Evolutionary conservation across 2,113 vertebrate genomes (phyloP).

Genomic region (Phalacrocorax brasilianus): DNA sequence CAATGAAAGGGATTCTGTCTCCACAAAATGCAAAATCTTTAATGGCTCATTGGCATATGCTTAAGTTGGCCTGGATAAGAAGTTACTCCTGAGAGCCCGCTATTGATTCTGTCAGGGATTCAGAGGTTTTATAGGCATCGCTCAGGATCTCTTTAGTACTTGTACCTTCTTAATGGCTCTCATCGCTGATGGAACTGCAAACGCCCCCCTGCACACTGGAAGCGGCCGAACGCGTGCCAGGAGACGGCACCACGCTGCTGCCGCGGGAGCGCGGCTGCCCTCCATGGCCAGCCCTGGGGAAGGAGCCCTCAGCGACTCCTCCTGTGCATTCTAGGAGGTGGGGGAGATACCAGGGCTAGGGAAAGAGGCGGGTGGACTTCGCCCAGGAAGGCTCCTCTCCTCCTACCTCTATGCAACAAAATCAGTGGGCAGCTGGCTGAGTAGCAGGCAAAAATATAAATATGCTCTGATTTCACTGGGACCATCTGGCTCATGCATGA

Average conservation of each 20-base stretch:
- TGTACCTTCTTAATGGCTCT: slow-evolving; percentile 37
- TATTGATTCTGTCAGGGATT: slow-evolving; percentile 63
- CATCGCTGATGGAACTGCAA: neutral
- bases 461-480: slow-evolving; percentile 41
- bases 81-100: slow-evolving; percentile 46
- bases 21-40: slow-evolving; percentile 53
- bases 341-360: accelerated
- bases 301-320: accelerated
- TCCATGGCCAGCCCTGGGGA: neutral
- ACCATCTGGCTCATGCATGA: slow-evolving; percentile 54
- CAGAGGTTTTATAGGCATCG: slow-evolving; percentile 53
- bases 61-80: slow-evolving; percentile 35
- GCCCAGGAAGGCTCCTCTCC: neutral
- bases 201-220: neutral
- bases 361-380: neutral
- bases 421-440: slow-evolving; percentile 56
- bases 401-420: slow-evolving; percentile 19
- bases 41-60: slow-evolving; percentile 42
- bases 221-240: neutral
- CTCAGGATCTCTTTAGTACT: slow-evolving; percentile 44
- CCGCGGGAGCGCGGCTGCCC: neutral
- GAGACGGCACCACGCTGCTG: neutral
- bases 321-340: accelerated
- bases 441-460: slow-evolving; percentile 56
- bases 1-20: neutral